These are phyloP conservation scores for Tychaedon coryphoeus DNA, from an alignment of 2,113 vertebrate species.

Conservation along the genomic window DNA sequence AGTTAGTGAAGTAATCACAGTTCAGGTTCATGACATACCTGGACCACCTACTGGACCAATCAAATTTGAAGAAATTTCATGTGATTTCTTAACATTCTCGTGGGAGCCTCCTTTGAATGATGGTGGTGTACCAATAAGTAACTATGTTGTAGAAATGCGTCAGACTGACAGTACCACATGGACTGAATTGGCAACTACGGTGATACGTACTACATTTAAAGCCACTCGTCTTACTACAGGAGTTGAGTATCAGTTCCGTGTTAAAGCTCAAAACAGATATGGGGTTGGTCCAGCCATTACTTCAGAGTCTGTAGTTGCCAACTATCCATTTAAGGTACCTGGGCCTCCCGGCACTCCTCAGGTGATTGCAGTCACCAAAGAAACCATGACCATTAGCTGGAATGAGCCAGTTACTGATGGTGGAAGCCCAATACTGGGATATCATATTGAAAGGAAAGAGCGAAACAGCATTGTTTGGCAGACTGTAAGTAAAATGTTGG, in stretches of 20 bases:
- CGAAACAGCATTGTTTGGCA: slow-evolving; percentile 93
- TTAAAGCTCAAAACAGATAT: slow-evolving; percentile 96
- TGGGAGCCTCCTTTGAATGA: slow-evolving; percentile 95
- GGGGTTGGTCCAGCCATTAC: slow-evolving; percentile 88
- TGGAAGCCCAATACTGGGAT: slow-evolving; percentile 94
- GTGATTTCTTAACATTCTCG: slow-evolving; percentile 86
- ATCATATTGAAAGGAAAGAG: slow-evolving; percentile 97
- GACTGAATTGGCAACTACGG: slow-evolving; percentile 85
- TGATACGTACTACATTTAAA: slow-evolving; percentile 95
- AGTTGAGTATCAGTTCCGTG: slow-evolving; percentile 93
- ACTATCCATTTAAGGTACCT: slow-evolving; percentile 92
- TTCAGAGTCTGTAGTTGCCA: slow-evolving; percentile 87
- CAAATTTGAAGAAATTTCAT: slow-evolving; percentile 91
- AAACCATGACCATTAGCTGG: slow-evolving; percentile 95
- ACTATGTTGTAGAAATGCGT: slow-evolving; percentile 91
- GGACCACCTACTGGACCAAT: slow-evolving; percentile 94
- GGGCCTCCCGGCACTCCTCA: slow-evolving; percentile 95
- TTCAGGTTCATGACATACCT: slow-evolving; percentile 95
- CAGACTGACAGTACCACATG: slow-evolving; percentile 91
- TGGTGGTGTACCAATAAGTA: slow-evolving; percentile 96
- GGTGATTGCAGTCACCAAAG: slow-evolving; percentile 89
- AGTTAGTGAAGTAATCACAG: slow-evolving; percentile 85
- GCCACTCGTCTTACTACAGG: slow-evolving; percentile 89
- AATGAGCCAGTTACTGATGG: slow-evolving; percentile 94
- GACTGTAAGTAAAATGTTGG: slow-evolving; percentile 86